These are phyloP conservation scores for Zaprionus davidi DNA, from an alignment of 1,140 invertebrate species.

Conservation along the genomic window DNA sequence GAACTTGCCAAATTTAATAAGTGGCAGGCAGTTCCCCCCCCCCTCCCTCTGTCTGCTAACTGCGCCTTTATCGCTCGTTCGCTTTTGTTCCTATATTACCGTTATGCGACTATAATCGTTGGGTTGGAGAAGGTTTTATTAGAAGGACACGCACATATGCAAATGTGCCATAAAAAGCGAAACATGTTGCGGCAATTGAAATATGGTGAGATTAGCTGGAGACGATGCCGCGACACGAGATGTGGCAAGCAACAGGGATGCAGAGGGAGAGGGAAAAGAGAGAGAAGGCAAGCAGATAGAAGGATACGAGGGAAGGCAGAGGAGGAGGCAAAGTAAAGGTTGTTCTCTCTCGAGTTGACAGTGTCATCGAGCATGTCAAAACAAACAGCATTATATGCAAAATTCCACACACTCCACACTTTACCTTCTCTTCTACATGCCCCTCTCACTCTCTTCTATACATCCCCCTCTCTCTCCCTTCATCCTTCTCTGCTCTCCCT, in stretches of 20 bases:
- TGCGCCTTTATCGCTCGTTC: constrained; percentile 24
- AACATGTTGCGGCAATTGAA: constrained; percentile 64
- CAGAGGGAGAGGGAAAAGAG: not conserved
- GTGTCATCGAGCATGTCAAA: constrained; percentile 83
- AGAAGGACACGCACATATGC: constrained; percentile 48
- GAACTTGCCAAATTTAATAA: constrained; percentile 35
- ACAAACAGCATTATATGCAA: constrained; percentile 82
- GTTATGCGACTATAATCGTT: constrained; percentile 43
- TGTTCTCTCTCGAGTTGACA: constrained; percentile 42
- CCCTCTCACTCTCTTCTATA: not conserved
- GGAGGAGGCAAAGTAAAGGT: not conserved
- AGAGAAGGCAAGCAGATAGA: not conserved
- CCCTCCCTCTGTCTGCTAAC: not conserved
- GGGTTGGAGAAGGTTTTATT: constrained; percentile 25
- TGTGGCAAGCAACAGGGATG: not conserved
- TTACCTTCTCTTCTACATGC: constrained; percentile 1
- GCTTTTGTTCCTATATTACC: constrained; percentile 32
- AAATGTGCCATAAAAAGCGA: constrained; percentile 54
- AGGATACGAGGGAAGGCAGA: not conserved
- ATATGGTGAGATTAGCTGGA: constrained; percentile 56
- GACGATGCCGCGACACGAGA: not conserved
- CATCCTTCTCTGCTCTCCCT: no score
- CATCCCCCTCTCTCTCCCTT: not conserved
- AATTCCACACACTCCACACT: constrained; percentile 31
- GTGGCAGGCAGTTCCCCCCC: not conserved